A percentile compares a stretch with the other conserved stretches of the same genome.
These are phyloP conservation scores for Girardia tigrina DNA, from an alignment of 2,888 invertebrate genomes.

Conservation along the genomic window DNA sequence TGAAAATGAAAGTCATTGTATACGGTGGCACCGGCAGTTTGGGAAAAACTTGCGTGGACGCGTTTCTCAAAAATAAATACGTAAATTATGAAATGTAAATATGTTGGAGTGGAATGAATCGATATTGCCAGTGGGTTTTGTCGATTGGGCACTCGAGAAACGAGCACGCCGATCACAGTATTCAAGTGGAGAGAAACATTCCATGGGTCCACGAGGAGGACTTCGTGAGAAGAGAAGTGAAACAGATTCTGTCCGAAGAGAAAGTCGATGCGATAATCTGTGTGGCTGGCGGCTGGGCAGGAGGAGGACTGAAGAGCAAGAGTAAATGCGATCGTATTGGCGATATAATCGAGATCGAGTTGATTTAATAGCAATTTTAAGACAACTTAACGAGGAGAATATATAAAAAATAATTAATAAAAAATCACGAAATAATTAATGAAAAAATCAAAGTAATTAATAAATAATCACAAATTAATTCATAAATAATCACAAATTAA, in stretches of 20 bases:
- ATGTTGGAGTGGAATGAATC: too few species aligned
- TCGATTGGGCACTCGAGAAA: neutral
- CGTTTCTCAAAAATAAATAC: constrained; percentile 10
- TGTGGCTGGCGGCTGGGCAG: constrained; percentile 94
- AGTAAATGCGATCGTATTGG: too few species aligned
- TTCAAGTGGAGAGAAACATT: constrained; percentile 57
- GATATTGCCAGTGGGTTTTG: neutral
- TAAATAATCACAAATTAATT: too few species aligned
- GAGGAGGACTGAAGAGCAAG: constrained; percentile 55
- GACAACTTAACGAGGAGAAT: too few species aligned
- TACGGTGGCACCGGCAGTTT: neutral
- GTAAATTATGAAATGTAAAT: too few species aligned
- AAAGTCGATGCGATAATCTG: constrained; percentile 88
- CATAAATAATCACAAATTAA: too few species aligned
- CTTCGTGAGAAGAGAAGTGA: constrained; percentile 55
- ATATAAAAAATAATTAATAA: too few species aligned
- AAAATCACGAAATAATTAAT: too few species aligned
- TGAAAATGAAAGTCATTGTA: neutral
- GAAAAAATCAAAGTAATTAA: too few species aligned
- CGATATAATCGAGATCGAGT: too few species aligned
- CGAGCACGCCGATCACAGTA: neutral
- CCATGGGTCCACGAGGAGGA: constrained; percentile 66
- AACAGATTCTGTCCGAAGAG: constrained; percentile 52
- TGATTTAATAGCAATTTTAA: too few species aligned
- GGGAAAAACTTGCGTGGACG: neutral